These are phyloP conservation scores for Aegotheles bennettii DNA, from an alignment of 2,113 vertebrate genomes.

Conservation along the genomic window DNA sequence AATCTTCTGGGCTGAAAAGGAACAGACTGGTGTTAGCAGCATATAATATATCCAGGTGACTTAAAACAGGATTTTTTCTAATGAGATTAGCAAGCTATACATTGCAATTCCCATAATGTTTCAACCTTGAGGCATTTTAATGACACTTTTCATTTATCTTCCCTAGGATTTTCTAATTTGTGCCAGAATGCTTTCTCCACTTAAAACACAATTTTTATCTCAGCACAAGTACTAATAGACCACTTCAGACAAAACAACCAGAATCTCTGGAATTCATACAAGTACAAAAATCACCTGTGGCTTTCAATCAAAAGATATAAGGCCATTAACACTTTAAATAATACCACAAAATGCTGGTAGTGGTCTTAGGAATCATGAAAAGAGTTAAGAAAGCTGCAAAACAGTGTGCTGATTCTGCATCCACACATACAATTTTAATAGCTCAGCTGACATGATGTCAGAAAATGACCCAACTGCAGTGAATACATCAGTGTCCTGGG, in stretches of 20 bases:
- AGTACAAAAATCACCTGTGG: not conserved
- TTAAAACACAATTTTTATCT: constrained; percentile 7
- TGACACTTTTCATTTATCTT: constrained; percentile 31
- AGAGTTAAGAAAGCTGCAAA: not conserved
- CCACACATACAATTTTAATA: not conserved
- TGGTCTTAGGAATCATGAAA: not conserved
- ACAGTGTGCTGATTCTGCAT: not conserved
- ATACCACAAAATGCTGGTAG: not conserved
- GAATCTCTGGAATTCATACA: not conserved
- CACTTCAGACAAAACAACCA: not conserved
- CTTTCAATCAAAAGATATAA: not conserved
- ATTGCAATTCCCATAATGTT: not conserved
- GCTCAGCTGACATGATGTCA: not conserved
- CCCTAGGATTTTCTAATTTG: not conserved
- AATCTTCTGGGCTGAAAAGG: not conserved
- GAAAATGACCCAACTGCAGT: not conserved
- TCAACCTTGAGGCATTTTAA: constrained; percentile 6
- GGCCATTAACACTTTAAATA: not conserved
- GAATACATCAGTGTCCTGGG: not conserved
- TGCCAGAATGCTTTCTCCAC: constrained; percentile 25
- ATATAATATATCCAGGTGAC: not conserved
- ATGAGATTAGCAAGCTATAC: not conserved
- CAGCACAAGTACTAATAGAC: not conserved
- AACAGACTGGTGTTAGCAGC: not conserved
- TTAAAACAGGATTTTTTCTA: not conserved